phyloP scores from a whole-genome alignment of 92 coral and sea anemone genomes.

The Palythoa grandiflora region DNA sequence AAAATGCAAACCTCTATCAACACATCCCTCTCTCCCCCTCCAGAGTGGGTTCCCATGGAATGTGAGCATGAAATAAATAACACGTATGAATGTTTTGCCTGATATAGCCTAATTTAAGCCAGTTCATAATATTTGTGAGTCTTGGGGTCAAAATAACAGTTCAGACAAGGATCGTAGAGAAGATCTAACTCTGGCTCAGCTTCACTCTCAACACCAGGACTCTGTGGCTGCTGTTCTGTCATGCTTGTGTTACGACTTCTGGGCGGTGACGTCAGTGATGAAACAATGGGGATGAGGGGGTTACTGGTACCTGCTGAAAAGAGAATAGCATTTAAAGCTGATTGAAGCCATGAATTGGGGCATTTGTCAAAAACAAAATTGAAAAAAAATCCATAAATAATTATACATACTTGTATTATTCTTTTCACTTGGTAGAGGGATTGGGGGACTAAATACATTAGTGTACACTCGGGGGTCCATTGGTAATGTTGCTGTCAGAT shows the following conservation, averaged over 20 bases:
- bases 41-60: too few species aligned
- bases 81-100: too few species aligned
- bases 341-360: background rate
- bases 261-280: constrained; percentile 74
- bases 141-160: constrained; percentile 96
- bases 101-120: constrained; percentile 53
- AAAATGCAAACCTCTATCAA: too few species aligned
- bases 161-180: constrained; percentile 91
- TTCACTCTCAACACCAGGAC: constrained; percentile 15
- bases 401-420: constrained; percentile 56
- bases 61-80: too few species aligned
- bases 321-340: background rate
- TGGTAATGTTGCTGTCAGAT: constrained; percentile 91
- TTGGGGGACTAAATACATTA: constrained; percentile 91
- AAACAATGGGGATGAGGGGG: background rate
- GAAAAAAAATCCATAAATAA: background rate
- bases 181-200: constrained; percentile 88
- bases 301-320: constrained; percentile 2
- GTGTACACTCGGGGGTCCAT: constrained; percentile 87
- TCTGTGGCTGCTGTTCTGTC: constrained; percentile 54
- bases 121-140: constrained; percentile 95
- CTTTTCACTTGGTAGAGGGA: constrained; percentile 85
- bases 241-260: constrained; percentile 74
- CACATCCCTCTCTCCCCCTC: too few species aligned
- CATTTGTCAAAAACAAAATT: too few species aligned